Percentiles rank a stretch among this genome's conserved stretches.
Conservation (phyloP, 1,140 invertebrate species). For the Nebria ingens region DNA sequence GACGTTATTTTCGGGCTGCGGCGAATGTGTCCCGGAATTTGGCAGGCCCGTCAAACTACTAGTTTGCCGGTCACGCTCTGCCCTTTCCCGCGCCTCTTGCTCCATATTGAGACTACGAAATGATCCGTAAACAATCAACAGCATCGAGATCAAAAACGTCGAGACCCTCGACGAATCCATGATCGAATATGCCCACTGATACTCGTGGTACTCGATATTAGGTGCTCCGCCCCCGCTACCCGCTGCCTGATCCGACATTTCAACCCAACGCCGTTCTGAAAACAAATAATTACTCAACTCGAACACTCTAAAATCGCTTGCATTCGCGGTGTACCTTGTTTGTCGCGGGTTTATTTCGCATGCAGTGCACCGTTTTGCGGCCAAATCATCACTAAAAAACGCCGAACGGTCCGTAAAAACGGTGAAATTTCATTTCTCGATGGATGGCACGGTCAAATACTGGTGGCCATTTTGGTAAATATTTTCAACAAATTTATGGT, state of each 20-base stretch:
- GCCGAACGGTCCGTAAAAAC: neutral
- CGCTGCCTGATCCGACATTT: neutral
- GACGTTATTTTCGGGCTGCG: slow-evolving; percentile 38
- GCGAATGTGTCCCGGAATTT: slow-evolving; percentile 45
- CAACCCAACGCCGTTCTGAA: neutral
- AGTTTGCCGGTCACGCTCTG: slow-evolving; percentile 60
- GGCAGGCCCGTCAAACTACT: slow-evolving; percentile 41
- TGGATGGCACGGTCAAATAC: neutral
- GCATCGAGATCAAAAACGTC: slow-evolving; percentile 93
- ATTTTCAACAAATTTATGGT: neutral
- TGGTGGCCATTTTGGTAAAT: neutral
- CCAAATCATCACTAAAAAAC: neutral
- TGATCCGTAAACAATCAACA: slow-evolving; percentile 95
- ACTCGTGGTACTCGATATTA: slow-evolving; percentile 17
- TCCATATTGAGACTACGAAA: slow-evolving; percentile 89
- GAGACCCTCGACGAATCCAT: slow-evolving; percentile 95
- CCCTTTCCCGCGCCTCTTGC: slow-evolving; percentile 78
- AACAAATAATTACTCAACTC: too few relatives aligned
- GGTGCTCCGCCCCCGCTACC: neutral
- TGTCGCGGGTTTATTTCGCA: too few relatives aligned
- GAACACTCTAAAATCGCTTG: too few relatives aligned
- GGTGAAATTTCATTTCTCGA: neutral
- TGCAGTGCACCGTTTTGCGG: neutral
- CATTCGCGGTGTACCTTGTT: too few relatives aligned
- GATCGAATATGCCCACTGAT: slow-evolving; percentile 83